Evolutionary conservation across 2,888 invertebrate genomes (phyloP).

Genomic region (Sarcophaga caerulescens): DNA sequence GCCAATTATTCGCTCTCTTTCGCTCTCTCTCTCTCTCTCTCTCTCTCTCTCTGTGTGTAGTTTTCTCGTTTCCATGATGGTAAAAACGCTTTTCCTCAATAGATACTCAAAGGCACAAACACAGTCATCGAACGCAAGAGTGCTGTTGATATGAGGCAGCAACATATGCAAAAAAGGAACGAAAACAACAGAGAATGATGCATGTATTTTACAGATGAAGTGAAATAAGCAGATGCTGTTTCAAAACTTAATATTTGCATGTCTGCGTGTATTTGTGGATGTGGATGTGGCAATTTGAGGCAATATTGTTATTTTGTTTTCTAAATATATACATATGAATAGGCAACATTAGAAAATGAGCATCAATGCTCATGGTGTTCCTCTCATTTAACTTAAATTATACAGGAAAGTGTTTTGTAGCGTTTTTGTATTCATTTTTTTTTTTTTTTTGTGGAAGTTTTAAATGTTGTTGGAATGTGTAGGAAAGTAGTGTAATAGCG

Average conservation of each 20-base stretch:
- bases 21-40: not conserved
- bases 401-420: not conserved
- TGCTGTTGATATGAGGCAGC: too few relatives aligned
- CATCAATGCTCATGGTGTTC: not conserved
- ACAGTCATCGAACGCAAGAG: not conserved
- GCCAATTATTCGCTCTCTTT: conserved; percentile 12
- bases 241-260: not conserved
- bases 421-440: too few relatives aligned
- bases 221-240: not conserved
- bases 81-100: conserved; percentile 33
- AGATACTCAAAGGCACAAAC: conserved; percentile 20
- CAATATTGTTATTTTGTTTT: too few relatives aligned
- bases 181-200: conserved; percentile 6
- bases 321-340: too few relatives aligned
- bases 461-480: not conserved
- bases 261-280: not conserved
- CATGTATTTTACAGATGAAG: not conserved
- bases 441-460: too few relatives aligned
- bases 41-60: not conserved
- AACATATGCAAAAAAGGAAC: not conserved
- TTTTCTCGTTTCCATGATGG: conserved; percentile 7
- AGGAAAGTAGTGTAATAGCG: not conserved
- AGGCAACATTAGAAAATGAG: not conserved
- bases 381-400: conserved; percentile 23
- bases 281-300: too few relatives aligned